Evolutionary conservation across 2,113 vertebrate genomes (phyloP).

Genomic region (Ahaetulla prasina): DNA sequence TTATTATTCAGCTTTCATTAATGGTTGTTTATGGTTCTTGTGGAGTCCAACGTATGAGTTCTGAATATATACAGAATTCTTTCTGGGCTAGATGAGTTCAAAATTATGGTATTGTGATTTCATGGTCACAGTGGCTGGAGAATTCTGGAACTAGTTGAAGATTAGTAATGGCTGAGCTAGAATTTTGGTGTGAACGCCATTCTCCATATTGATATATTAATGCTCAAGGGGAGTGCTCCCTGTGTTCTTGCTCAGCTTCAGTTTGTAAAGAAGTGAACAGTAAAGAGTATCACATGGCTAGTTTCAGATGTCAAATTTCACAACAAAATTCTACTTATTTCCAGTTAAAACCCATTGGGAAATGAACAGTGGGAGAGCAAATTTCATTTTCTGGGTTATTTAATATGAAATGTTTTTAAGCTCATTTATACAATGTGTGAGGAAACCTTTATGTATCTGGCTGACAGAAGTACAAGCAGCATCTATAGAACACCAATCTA

Average conservation of each 20-base stretch:
- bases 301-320: neutral
- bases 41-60: neutral
- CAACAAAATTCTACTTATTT: neutral
- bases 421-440: neutral
- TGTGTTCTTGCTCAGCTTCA: neutral
- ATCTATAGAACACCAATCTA: neutral
- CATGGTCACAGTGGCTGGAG: neutral
- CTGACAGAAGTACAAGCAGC: neutral
- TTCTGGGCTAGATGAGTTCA: neutral
- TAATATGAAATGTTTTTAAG: neutral
- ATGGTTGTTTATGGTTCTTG: neutral
- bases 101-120: neutral
- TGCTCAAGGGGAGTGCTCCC: neutral
- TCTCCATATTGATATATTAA: neutral
- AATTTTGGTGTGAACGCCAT: neutral
- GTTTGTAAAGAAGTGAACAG: neutral
- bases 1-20: neutral
- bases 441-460: neutral
- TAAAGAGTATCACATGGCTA: neutral
- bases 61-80: neutral
- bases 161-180: neutral
- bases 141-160: neutral
- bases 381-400: neutral
- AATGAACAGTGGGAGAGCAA: neutral
- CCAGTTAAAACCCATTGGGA: neutral